Conservation (phyloP, 2,888 invertebrate genomes). For the Drosophila demipolita region DNA sequence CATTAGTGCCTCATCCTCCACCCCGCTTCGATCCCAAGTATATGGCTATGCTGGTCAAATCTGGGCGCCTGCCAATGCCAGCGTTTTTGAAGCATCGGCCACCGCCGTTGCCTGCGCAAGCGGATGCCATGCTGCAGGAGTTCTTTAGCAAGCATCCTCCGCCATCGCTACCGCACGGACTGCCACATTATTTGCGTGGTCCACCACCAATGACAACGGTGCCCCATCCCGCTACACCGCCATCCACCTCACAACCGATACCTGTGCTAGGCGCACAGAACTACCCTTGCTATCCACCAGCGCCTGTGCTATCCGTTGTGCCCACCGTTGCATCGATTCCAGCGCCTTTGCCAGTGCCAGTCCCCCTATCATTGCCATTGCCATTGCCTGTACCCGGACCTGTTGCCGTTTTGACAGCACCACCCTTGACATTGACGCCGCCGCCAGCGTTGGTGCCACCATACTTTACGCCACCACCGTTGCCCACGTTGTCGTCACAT, state of each 20-base stretch:
- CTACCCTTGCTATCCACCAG: conserved; percentile 52
- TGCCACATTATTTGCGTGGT: conserved; percentile 73
- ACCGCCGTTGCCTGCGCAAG: conserved; percentile 65
- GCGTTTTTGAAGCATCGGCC: conserved; percentile 60
- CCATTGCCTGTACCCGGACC: conserved; percentile 25
- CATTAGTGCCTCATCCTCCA: conserved; percentile 66
- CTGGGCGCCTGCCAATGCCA: conserved; percentile 54
- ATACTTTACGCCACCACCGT: conserved; percentile 63
- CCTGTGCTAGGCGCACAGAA: conserved; percentile 68
- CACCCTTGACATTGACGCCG: conserved; percentile 29
- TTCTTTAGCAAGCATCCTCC: conserved; percentile 67
- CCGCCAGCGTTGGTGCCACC: conserved; percentile 32
- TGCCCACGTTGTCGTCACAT: conserved; percentile 57
- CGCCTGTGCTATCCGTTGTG: conserved; percentile 18
- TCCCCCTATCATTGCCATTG: conserved; percentile 19
- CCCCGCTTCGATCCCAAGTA: conserved; percentile 79
- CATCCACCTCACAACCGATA: conserved; percentile 50
- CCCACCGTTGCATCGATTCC: conserved; percentile 16
- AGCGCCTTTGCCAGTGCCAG: conserved; percentile 36
- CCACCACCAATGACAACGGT: conserved; percentile 72
- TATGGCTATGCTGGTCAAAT: conserved; percentile 63
- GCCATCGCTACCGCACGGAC: conserved; percentile 41
- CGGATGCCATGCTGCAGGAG: conserved; percentile 58
- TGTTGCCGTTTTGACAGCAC: conserved; percentile 16
- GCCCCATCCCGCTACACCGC: conserved; percentile 9